phyloP scores from a whole-genome alignment of 2,888 invertebrate species.

The Biston betularia region DNA sequence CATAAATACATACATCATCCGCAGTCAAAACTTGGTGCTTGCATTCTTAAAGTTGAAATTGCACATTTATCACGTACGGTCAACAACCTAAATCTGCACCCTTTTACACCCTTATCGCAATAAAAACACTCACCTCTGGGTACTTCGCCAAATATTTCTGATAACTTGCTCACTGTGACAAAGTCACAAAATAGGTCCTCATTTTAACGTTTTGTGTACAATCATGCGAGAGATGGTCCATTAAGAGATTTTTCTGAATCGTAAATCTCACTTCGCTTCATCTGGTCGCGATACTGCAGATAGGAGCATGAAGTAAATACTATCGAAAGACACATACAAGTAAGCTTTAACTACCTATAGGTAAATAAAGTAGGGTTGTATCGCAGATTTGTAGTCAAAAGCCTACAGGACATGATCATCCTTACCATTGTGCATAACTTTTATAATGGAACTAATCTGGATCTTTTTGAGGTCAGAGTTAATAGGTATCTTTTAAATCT shows the following conservation, averaged over 20 bases:
- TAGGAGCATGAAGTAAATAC: constrained; percentile 70
- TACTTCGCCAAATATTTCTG: background rate
- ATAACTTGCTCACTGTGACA: constrained; percentile 11
- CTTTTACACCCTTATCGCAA: constrained; percentile 18
- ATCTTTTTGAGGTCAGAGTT: no score
- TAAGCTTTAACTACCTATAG: background rate
- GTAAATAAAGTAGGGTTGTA: no score
- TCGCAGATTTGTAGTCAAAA: no score
- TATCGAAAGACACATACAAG: constrained; percentile 42
- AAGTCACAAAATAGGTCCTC: background rate
- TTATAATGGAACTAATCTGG: no score
- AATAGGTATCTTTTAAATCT: no score
- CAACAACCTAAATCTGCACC: constrained; percentile 26
- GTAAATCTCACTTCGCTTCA: constrained; percentile 85
- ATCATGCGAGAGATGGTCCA: constrained; percentile 79
- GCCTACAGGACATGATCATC: no score
- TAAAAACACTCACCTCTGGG: background rate
- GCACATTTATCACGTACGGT: constrained; percentile 83
- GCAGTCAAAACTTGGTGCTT: constrained; percentile 81
- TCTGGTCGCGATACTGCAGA: constrained; percentile 78
- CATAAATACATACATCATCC: constrained; percentile 78
- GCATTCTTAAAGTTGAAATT: constrained; percentile 84
- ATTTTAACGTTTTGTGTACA: constrained; percentile 31
- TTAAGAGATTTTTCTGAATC: constrained; percentile 85
- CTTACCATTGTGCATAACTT: no score